Conservation (phyloP, 2,113 vertebrate genomes). For the Oncorhynchus keta region DNA sequence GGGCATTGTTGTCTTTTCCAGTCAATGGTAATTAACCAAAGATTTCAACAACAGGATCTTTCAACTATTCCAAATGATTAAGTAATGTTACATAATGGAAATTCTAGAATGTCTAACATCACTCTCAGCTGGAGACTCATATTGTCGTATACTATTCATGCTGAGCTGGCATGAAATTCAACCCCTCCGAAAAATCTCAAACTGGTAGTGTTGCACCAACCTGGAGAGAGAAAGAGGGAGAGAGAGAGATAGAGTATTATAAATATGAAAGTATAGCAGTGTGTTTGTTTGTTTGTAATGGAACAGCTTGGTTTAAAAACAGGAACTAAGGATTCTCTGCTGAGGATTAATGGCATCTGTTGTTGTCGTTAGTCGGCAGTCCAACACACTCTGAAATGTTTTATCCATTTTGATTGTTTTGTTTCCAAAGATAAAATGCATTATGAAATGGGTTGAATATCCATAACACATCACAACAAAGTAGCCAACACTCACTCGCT, state of each 20-base stretch:
- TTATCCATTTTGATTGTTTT: slow-evolving; percentile 1
- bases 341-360: background rate
- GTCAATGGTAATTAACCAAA: background rate
- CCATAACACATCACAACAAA: background rate
- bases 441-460: background rate
- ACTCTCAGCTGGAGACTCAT: slow-evolving; percentile 34
- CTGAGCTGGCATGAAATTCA: slow-evolving; percentile 57
- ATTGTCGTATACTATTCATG: slow-evolving; percentile 63
- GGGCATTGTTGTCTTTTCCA: background rate
- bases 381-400: too few relatives aligned
- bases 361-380: background rate
- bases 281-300: background rate
- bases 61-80: background rate
- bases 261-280: background rate
- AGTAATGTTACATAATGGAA: slow-evolving; percentile 6
- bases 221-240: background rate
- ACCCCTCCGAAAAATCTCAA: slow-evolving; percentile 39
- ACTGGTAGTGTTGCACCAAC: slow-evolving; percentile 28
- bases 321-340: background rate
- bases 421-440: background rate
- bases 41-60: background rate
- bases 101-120: slow-evolving; percentile 35
- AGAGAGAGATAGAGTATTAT: too few relatives aligned
- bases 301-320: background rate
- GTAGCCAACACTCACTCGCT: background rate